Conservation (phyloP, 1,140 invertebrate genomes). For the Aradophagus sp. region DNA sequence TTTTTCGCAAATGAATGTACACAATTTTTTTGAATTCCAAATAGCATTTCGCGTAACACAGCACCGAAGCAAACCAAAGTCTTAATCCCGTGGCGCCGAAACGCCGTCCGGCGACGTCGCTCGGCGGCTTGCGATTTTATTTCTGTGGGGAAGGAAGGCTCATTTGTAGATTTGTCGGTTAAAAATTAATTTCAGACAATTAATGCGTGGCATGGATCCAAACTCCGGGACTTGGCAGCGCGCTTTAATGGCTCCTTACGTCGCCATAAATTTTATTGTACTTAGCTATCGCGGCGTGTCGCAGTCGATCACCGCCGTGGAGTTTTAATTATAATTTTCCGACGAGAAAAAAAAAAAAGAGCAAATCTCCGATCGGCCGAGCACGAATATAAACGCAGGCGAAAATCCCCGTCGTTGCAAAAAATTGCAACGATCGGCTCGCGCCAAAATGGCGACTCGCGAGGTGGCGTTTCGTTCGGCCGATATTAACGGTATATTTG, state of each 20-base stretch:
- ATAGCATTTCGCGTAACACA: no score
- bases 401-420: no score
- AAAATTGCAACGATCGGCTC: no score
- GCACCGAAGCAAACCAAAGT: no score
- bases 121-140: slow-evolving; percentile 32
- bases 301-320: slow-evolving; percentile 36
- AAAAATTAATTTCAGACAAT: slow-evolving; percentile 64
- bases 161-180: slow-evolving; percentile 54
- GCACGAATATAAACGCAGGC: slow-evolving; percentile 33
- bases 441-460: no score
- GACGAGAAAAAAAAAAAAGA: slow-evolving; percentile 47
- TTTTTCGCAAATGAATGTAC: no score
- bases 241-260: slow-evolving; percentile 52
- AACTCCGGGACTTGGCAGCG: slow-evolving; percentile 55
- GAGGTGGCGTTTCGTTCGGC: slow-evolving; percentile 29
- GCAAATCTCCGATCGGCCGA: slow-evolving; percentile 17
- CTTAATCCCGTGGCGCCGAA: neutral
- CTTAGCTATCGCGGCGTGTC: slow-evolving; percentile 54
- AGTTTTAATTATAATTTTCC: slow-evolving; percentile 62
- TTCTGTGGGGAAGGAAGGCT: slow-evolving; percentile 41
- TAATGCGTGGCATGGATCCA: slow-evolving; percentile 60
- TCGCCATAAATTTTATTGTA: slow-evolving; percentile 65
- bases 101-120: neutral
- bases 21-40: no score
- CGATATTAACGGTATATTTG: slow-evolving; percentile 49